Base-by-base conservation (phyloP, 2,113 vertebrate species). In the Tetrax tetrax region DNA sequence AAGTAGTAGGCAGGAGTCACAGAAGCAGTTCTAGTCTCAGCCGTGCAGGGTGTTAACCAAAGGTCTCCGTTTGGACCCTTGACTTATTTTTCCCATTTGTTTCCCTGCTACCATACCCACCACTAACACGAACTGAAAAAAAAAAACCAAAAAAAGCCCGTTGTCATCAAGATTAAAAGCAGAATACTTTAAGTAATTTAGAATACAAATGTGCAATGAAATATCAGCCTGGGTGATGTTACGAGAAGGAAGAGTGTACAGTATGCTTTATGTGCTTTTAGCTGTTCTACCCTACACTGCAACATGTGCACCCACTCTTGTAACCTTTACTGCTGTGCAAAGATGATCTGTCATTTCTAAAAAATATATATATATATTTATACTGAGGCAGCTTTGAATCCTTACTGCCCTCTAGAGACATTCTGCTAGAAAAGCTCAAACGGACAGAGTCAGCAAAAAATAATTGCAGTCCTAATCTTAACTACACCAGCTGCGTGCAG, bases 371-470 rank as follows among this genome's bases (percentile, higher is more conserved):
- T 89, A 77, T 48, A 10, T 74, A 45, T 90, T 96, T 95, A 74
- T 54, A 87, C 38, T 2, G 54, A 92, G 83, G 91, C 86, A 96
- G 94, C 92, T 89, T 94, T 48, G 95, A 95, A 75, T 96, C 91
- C 98, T 97, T 97, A 97, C 97, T 97, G 98, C 97, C 97, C 98
- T 97, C 97, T 98, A 97, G 97, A 98, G 98, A 98, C 96, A 97
- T 91, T 97, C 94, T 53, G 14, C 92, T 96, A 88, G 97, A 98
- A 98, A 90, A 92, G 87, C 97, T 87, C 94, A 70, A 83, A 96
- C 82, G 75, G 85, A 93, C 82, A 43, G 89, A 93, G 96, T 97
- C 97, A 96, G 97, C 98, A 97, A 92, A 97, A 97, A 96, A 81
- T 93, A 88, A 57, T 83, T 75, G 95, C 94, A 96, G 81, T 54